Evolutionary conservation across 1,140 invertebrate species (phyloP), one percentile per base, ranked within the genome.

Genomic region (Panagrolaimus sp.): DNA sequence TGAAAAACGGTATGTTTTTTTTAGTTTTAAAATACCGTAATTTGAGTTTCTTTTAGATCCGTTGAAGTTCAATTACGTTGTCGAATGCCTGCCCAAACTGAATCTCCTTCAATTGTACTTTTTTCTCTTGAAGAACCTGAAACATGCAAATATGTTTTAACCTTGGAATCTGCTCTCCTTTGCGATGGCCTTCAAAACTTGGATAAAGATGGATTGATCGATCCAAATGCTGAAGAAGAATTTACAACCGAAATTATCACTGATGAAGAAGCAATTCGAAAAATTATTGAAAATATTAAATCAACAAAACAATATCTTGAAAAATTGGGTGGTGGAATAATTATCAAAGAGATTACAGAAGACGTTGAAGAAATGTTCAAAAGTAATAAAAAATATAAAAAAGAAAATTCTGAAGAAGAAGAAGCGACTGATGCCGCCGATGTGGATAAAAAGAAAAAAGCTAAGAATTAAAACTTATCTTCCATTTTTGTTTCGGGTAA

Each of bases 51-150:
- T 58, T 58, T 21, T 5, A 58, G 52, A 21, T 21, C 52, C 1
- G 17, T 21, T 12, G 2, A 58, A 58, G 52, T 58, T 28, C 8
- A 58, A 21, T 58, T 58, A 21, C 52, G 52, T 58, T 58, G 52
- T n/a, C 52, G 52, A n/a, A 1, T 28, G 21, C 52, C 52, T 1
- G 5, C 52, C 8, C 21, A 58, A 58, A 21, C 21, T 28, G 28
- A 8, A 6, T 26, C 52, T n/a, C 52, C 52, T 1, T 58, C 52
- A 12, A 58, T 58, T 8, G 21, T 58, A 12, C 17, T 58, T 12
- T 26, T 58, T 10, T 58, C 52, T 28, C 52, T 58, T 28, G 52
- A 58, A 3, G 52, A 58, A 17, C 52, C 52, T 12, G 28, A 21
- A 1, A 58, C 52, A n/a, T 58, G 52, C n/a, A n/a, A 21, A 21